Evolutionary conservation across 2,888 invertebrate genomes (phyloP).

Genomic region (Isoperla grammatica): DNA sequence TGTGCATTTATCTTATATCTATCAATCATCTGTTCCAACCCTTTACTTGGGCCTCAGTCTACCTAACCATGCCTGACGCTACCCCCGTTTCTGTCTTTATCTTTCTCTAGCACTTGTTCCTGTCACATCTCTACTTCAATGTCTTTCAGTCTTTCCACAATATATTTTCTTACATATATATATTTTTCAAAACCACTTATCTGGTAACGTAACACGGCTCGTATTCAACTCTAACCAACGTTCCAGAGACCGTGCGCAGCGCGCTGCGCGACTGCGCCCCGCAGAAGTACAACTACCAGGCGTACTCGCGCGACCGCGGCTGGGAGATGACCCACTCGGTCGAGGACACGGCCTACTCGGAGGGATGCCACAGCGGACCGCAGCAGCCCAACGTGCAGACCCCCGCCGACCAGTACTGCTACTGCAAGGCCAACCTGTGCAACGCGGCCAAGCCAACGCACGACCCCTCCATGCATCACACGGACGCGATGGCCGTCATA

Average conservation of each 20-base stretch:
- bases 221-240: too few species aligned
- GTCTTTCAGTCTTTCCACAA: too few species aligned
- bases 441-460: slow-evolving; percentile 50
- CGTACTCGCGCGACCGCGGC: slow-evolving; percentile 49
- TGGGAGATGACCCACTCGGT: slow-evolving; percentile 63
- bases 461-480: slow-evolving; percentile 41
- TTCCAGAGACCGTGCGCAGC: slow-evolving; percentile 54
- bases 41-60: too few species aligned
- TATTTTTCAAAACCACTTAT: too few species aligned
- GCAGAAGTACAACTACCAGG: slow-evolving; percentile 61
- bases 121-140: too few species aligned
- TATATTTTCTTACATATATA: too few species aligned
- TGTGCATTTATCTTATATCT: too few species aligned
- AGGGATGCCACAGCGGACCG: slow-evolving; percentile 61
- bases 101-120: too few species aligned
- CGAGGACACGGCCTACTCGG: slow-evolving; percentile 59
- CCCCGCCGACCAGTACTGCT: slow-evolving; percentile 62
- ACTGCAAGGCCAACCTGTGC: slow-evolving; percentile 68
- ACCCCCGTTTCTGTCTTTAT: too few species aligned
- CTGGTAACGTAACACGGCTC: too few species aligned
- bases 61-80: too few species aligned
- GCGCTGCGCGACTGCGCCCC: slow-evolving; percentile 67
- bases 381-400: slow-evolving; percentile 44
- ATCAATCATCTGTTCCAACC: too few species aligned
- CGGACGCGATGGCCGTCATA: slow-evolving; percentile 57